phyloP scores from a whole-genome alignment of 2,113 vertebrate genomes.

The Canis aureus region DNA sequence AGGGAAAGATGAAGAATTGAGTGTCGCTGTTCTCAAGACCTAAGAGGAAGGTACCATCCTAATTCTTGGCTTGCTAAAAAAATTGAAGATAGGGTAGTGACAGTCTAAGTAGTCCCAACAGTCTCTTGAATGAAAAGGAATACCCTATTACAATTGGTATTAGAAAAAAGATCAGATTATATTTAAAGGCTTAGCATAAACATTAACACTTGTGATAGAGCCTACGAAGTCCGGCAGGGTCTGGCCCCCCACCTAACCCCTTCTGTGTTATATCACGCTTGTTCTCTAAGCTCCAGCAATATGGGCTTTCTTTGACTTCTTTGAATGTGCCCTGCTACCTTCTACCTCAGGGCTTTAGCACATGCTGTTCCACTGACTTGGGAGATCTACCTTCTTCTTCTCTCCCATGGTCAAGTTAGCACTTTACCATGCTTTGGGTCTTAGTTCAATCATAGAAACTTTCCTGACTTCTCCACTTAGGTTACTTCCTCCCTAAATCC shows the following conservation, averaged over 20 bases:
- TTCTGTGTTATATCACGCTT: not conserved
- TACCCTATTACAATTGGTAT: not conserved
- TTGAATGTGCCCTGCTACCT: not conserved
- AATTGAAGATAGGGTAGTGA: not conserved
- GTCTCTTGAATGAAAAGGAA: not conserved
- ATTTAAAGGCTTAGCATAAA: not conserved
- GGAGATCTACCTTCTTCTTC: not conserved
- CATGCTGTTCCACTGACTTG: not conserved
- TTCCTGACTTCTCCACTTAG: not conserved
- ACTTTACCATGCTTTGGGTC: not conserved
- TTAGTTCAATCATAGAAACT: not conserved
- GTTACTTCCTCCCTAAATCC: not conserved
- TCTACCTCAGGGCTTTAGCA: not conserved
- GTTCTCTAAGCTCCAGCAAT: not conserved
- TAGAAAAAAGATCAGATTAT: not conserved
- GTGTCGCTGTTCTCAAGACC: not conserved
- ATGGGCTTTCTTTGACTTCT: not conserved
- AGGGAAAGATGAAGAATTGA: not conserved
- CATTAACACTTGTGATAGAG: not conserved
- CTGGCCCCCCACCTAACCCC: fast-evolving
- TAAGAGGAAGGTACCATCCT: not conserved
- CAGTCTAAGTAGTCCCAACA: not conserved
- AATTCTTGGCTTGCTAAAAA: not conserved
- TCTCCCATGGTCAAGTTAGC: not conserved
- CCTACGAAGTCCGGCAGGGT: too few species aligned